Base-by-base conservation (phyloP, 2,797 vertebrate species). In the Cossypha dichroa region DNA sequence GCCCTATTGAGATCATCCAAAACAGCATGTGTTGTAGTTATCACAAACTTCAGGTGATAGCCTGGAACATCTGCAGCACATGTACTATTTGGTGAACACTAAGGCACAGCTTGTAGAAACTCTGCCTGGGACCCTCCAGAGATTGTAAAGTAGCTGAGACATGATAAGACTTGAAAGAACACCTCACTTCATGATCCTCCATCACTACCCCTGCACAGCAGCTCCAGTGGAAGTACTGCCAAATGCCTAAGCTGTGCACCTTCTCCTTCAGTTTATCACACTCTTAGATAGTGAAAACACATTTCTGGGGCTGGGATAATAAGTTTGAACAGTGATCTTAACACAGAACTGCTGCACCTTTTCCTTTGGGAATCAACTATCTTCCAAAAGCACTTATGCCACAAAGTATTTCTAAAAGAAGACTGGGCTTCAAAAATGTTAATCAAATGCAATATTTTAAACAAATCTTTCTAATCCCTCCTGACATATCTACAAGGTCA, bases 271-370 rank as follows among this genome's bases (percentile, higher is more conserved):
- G 95, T 72, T 97, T 96, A 97, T 94, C 93, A 94, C 64, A 62
- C 78, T 94, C 76, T 60, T 63, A 82, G 33, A 41, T 97, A 97
- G 96, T 95, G 82, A 96, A 98, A 97, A 97, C 95, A 97, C 67
- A 96, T 97, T 98, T 95, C 93, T 78, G 81, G 96, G 84, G 59
- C 88, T 95, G 96, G 92, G 87, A 95, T 94, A 96, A 46, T 94
- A 97, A 96, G 67, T 93, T 34, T 88, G 94, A 97, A 97, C 64
- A 96, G 95, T 94, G 66, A 93, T 17, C 43, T 96, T 97, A 97
- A 97, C 76, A 96, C 49, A 90, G 73, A 97, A 94, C 88, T 95
- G 93, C 90, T 93, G 76, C 58, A 94, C 67, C 69, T 93, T 90
- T 94, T 91, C 89, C 85, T 97, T 62, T 31, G 43, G 90, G 90